Conservation (phyloP, 2,113 vertebrate species). For the Semnornis frantzii region DNA sequence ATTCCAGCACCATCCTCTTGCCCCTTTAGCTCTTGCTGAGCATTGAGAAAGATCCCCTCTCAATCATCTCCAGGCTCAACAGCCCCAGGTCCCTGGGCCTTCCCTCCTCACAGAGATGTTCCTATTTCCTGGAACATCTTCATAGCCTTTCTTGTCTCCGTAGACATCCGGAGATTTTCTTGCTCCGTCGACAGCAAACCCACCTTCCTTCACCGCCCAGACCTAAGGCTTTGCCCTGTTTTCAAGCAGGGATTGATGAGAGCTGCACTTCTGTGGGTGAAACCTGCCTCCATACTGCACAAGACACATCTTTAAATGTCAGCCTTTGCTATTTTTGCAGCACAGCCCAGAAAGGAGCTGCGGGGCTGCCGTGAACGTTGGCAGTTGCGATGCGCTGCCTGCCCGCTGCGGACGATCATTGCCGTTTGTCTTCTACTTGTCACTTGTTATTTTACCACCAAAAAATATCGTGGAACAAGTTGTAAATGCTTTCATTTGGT, state of each 20-base stretch:
- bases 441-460: neutral
- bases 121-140: no score
- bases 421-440: neutral
- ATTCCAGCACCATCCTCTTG: no score
- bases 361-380: neutral
- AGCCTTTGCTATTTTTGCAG: neutral
- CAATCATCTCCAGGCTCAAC: no score
- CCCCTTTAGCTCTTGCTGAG: no score
- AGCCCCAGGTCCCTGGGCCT: no score
- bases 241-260: neutral
- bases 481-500: neutral
- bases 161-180: neutral
- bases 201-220: neutral
- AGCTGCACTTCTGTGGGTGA: neutral
- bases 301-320: neutral
- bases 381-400: fast-evolving
- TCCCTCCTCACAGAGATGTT: no score
- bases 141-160: neutral
- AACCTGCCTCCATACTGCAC: neutral
- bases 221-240: neutral
- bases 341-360: neutral
- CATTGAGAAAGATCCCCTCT: no score
- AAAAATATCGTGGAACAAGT: neutral
- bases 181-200: neutral
- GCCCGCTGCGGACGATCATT: fast-evolving